Conservation (phyloP, 2,113 vertebrate genomes). For the Rhagologus leucostigma region DNA sequence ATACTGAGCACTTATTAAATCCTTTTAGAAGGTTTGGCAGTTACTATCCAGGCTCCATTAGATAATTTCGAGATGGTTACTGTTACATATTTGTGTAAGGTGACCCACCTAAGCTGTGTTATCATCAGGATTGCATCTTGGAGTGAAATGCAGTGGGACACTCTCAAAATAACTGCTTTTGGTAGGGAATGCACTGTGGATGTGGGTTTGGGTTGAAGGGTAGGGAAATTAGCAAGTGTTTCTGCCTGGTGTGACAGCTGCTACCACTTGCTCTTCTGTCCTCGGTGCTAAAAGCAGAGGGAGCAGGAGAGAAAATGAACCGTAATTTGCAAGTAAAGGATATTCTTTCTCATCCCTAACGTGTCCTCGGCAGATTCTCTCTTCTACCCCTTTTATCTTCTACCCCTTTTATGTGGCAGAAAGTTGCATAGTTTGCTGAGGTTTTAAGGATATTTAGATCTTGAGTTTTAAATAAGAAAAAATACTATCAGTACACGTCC, state of each 20-base stretch:
- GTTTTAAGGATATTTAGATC: background rate
- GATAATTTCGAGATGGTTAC: background rate
- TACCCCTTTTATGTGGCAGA: background rate
- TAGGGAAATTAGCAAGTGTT: background rate
- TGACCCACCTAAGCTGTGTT: background rate
- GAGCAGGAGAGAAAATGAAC: background rate
- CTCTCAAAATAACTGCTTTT: background rate
- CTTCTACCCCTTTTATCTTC: background rate
- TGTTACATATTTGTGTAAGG: background rate
- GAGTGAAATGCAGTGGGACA: background rate
- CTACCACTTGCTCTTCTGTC: background rate
- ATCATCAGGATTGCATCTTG: background rate
- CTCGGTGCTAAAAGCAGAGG: background rate
- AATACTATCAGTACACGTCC: background rate
- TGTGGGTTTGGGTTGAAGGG: background rate
- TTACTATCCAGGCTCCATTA: background rate
- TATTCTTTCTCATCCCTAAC: background rate
- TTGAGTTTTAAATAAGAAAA: background rate
- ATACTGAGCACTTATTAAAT: background rate
- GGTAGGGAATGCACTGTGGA: background rate
- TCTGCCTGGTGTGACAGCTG: background rate
- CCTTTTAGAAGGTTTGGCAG: background rate
- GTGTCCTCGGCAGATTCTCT: background rate
- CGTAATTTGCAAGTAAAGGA: background rate
- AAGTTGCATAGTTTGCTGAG: background rate